Conservation (phyloP, 1,140 invertebrate genomes). For the Centruroides vittatus region DNA sequence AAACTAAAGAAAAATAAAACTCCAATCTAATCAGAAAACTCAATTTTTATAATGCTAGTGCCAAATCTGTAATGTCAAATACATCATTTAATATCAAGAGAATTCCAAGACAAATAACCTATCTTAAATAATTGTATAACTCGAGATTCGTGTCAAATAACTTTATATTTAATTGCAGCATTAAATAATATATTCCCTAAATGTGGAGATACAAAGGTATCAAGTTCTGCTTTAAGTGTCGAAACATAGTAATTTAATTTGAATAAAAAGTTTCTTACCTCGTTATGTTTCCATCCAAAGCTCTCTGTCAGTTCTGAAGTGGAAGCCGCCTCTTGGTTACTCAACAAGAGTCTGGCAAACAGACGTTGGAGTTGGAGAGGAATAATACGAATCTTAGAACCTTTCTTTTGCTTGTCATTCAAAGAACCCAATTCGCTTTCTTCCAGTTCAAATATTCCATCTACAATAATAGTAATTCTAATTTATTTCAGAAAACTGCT, state of each 20-base stretch:
- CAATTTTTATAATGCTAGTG: too few relatives aligned
- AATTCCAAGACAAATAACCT: too few relatives aligned
- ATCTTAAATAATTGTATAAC: too few relatives aligned
- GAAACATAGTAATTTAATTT: not conserved
- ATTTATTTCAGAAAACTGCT: not conserved
- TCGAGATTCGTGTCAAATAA: too few relatives aligned
- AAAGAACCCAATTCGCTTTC: constrained; percentile 11
- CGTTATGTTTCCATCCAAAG: constrained; percentile 14
- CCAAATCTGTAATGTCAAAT: too few relatives aligned
- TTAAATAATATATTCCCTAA: too few relatives aligned
- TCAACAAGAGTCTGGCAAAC: constrained; percentile 10
- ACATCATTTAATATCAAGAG: too few relatives aligned
- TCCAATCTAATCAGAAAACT: too few relatives aligned
- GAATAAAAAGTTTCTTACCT: not conserved
- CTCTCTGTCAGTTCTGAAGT: constrained; percentile 14
- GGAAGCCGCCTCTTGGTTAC: constrained; percentile 9
- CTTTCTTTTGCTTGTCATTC: constrained; percentile 4
- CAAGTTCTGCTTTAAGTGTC: too few relatives aligned
- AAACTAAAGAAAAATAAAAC: too few relatives aligned
- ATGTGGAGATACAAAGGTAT: too few relatives aligned
- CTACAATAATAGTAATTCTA: constrained; percentile 1
- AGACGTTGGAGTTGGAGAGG: constrained; percentile 13
- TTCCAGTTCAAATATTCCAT: constrained; percentile 7
- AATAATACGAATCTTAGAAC: constrained; percentile 8
- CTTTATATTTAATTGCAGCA: too few relatives aligned